A percentile compares a stretch with the other conserved stretches of the same genome.
These are phyloP conservation scores for Arrhamphus sclerolepis DNA, from an alignment of 2,797 vertebrate species.

Conservation along the genomic window DNA sequence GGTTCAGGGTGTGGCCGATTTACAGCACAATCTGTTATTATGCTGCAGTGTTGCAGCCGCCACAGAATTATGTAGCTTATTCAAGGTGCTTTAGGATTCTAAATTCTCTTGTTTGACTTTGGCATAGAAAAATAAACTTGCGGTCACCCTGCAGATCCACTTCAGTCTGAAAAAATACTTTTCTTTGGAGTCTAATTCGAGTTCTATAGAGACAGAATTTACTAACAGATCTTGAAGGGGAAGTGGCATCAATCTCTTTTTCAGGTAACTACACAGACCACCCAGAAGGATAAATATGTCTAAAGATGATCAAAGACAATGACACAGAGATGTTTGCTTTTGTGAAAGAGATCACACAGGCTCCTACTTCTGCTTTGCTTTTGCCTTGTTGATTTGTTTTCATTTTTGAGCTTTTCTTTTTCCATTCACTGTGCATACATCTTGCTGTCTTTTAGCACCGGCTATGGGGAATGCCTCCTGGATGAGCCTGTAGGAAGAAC, in stretches of 20 bases:
- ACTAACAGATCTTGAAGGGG: conserved; percentile 40
- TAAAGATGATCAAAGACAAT: conserved; percentile 49
- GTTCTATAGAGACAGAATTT: conserved; percentile 54
- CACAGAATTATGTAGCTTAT: conserved; percentile 50
- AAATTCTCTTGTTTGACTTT: conserved; percentile 54
- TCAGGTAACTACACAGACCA: conserved; percentile 68
- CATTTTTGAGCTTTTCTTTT: conserved; percentile 22
- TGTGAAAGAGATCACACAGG: conserved; percentile 41
- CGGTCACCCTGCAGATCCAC: conserved; percentile 31
- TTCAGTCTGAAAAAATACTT: conserved; percentile 30
- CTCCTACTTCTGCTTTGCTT: conserved; percentile 24
- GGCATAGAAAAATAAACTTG: conserved; percentile 35
- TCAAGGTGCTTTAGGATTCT: conserved; percentile 47
- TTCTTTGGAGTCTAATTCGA: conserved; percentile 40
- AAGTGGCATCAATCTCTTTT: conserved; percentile 47
- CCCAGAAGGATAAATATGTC: conserved; percentile 59
- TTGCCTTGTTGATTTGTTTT: background rate
- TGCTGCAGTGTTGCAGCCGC: conserved; percentile 24
- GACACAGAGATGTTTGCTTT: conserved; percentile 48
- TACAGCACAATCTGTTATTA: conserved; percentile 53
- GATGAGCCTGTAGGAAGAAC: conserved; percentile 88
- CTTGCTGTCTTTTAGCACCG: conserved; percentile 80
- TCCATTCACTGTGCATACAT: conserved; percentile 6
- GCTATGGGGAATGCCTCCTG: conserved; percentile 95
- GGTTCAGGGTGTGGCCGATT: conserved; percentile 62